Evolutionary conservation across 2,888 invertebrate species (phyloP).

Genomic region (Athalia circularis): DNA sequence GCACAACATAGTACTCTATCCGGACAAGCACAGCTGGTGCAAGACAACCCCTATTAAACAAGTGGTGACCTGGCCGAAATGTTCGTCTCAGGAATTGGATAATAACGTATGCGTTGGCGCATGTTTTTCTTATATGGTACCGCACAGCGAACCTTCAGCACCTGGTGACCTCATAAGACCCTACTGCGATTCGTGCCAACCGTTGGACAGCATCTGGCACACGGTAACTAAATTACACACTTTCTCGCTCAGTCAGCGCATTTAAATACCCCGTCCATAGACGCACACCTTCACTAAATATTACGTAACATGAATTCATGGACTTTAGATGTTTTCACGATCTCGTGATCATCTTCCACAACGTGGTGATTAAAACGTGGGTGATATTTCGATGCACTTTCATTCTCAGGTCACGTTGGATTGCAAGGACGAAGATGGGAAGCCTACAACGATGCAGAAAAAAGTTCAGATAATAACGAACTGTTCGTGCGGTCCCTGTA

Average conservation of each 20-base stretch:
- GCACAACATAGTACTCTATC: slow-evolving; percentile 82
- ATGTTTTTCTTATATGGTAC: slow-evolving; percentile 83
- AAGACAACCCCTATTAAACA: slow-evolving; percentile 82
- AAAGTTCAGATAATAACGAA: slow-evolving; percentile 81
- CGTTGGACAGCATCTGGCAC: slow-evolving; percentile 80
- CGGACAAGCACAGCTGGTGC: slow-evolving; percentile 84
- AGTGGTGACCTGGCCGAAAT: slow-evolving; percentile 81
- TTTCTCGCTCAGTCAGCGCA: slow-evolving; percentile 26
- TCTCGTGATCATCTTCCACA: neutral
- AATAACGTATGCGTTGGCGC: slow-evolving; percentile 84
- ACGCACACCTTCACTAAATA: neutral
- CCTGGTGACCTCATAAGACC: slow-evolving; percentile 80
- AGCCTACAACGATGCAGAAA: slow-evolving; percentile 76
- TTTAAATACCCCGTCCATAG: neutral
- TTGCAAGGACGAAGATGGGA: slow-evolving; percentile 76
- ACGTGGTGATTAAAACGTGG: neutral
- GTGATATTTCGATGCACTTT: no score
- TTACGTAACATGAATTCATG: slow-evolving; percentile 6
- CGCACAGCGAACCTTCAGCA: slow-evolving; percentile 81
- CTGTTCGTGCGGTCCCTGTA: slow-evolving; percentile 81
- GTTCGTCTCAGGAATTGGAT: slow-evolving; percentile 80
- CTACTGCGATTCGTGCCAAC: slow-evolving; percentile 84
- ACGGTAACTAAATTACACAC: slow-evolving; percentile 74
- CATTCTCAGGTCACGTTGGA: slow-evolving; percentile 77
- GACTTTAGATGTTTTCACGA: neutral